phyloP scores from a whole-genome alignment of 92 coral and sea anemone genomes.

The Palythoa caribaeorum region DNA sequence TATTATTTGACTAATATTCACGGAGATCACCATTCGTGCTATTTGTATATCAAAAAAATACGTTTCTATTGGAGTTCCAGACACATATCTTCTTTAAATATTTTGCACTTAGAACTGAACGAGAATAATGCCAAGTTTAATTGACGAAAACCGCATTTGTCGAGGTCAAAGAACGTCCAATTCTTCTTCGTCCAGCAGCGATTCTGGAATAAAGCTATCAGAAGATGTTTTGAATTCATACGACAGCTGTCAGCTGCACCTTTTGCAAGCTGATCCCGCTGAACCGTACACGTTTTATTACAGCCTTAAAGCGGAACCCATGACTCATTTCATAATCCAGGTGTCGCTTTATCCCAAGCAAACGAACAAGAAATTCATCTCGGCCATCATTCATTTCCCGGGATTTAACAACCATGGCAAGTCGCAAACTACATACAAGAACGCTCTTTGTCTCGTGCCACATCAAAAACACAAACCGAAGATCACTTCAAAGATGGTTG shows the following conservation, averaged over 20 bases:
- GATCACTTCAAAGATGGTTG: conserved; percentile 51
- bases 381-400: conserved; percentile 77
- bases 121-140: background rate
- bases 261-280: conserved; percentile 56
- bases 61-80: conserved; percentile 5
- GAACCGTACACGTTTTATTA: conserved; percentile 71
- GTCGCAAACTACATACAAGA: conserved; percentile 64
- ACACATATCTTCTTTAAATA: conserved; percentile 12
- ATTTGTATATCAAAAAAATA: background rate
- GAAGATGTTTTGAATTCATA: conserved; percentile 61
- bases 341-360: conserved; percentile 74
- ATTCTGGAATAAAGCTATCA: conserved; percentile 44
- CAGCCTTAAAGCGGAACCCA: conserved; percentile 60
- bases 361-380: conserved; percentile 62
- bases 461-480: conserved; percentile 56
- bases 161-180: conserved; percentile 11
- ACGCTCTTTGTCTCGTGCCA: conserved; percentile 73
- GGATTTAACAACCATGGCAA: conserved; percentile 65
- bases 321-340: conserved; percentile 64
- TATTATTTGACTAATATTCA: background rate
- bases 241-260: conserved; percentile 55
- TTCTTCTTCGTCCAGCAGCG: conserved; percentile 46
- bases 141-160: conserved; percentile 25
- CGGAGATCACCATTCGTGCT: conserved; percentile 13
- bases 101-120: conserved; percentile 12